A percentile compares a stretch with the other conserved stretches of the same genome.
phyloP scores from a whole-genome alignment of 2,113 vertebrate genomes.

The Camarhynchus parvulus region DNA sequence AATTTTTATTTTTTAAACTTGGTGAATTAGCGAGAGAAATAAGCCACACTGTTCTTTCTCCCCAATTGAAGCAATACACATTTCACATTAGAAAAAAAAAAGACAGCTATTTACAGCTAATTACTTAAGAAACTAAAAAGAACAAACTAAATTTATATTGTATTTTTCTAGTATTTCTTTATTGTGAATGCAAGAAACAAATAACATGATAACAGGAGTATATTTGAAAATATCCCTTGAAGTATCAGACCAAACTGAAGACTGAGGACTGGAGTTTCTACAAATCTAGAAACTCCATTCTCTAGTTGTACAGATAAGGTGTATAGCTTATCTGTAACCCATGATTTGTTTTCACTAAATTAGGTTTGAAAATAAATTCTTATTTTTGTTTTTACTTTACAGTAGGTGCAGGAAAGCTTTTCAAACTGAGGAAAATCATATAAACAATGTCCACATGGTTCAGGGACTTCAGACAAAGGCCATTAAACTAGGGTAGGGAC shows the following conservation, averaged over 20 bases:
- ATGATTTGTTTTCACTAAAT: neutral
- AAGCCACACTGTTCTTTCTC: neutral
- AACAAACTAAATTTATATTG: neutral
- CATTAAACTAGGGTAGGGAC: neutral
- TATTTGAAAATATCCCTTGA: neutral
- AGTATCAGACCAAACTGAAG: neutral
- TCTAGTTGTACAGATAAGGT: neutral
- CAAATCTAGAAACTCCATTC: neutral
- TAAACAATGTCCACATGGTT: neutral
- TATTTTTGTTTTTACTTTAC: neutral
- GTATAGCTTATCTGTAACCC: neutral
- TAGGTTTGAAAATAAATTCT: neutral
- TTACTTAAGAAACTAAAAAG: neutral
- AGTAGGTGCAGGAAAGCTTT: neutral
- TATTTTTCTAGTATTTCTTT: neutral
- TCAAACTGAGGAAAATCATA: neutral
- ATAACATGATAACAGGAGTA: neutral
- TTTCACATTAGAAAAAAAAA: neutral
- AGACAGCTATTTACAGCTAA: neutral
- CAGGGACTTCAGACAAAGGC: neutral
- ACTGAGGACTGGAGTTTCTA: neutral
- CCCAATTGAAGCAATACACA: rapidly evolving
- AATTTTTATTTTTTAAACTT: neutral
- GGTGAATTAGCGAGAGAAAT: neutral
- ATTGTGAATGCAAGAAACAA: neutral